These are phyloP conservation scores for Suricata suricatta DNA, from an alignment of 2,113 vertebrate genomes.

Conservation along the genomic window DNA sequence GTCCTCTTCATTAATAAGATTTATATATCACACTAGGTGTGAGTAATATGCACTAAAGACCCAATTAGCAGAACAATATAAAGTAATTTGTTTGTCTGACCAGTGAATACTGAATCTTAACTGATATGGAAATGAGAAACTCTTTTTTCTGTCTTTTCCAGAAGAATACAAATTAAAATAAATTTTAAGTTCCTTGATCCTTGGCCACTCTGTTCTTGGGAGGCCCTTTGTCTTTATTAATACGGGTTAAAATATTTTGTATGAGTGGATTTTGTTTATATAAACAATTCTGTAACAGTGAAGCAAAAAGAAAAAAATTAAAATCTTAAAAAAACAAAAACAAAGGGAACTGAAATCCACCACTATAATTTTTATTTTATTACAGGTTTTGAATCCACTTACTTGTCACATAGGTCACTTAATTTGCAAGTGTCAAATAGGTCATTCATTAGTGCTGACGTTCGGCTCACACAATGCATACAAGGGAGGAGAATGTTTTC, in stretches of 20 bases:
- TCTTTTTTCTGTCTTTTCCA: conserved; percentile 11
- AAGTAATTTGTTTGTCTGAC: conserved; percentile 62
- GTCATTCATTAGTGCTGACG: conserved; percentile 48
- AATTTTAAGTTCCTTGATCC: conserved; percentile 29
- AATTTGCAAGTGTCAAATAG: conserved; percentile 43
- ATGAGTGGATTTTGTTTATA: conserved; percentile 10
- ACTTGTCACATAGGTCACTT: conserved; percentile 29
- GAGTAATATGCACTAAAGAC: conserved; percentile 42
- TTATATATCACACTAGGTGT: conserved; percentile 51
- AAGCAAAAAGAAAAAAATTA: not conserved
- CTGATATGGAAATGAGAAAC: conserved; percentile 48
- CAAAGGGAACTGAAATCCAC: not conserved
- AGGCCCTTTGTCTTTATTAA: conserved; percentile 35
- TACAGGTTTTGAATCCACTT: conserved; percentile 25
- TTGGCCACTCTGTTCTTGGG: conserved; percentile 34
- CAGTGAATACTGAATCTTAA: conserved; percentile 42
- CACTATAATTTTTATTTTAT: conserved; percentile 44
- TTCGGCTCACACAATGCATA: conserved; percentile 53
- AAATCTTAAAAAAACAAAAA: not conserved
- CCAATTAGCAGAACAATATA: conserved; percentile 68
- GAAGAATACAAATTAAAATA: conserved; percentile 55
- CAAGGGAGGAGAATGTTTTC: conserved; percentile 19
- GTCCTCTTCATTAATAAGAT: conserved; percentile 56
- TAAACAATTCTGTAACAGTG: not conserved
- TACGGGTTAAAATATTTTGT: not conserved